A percentile compares a stretch with the other conserved stretches of the same genome.
Evolutionary conservation across 2,797 vertebrate genomes (phyloP).

Genomic region (Ara ararauna): DNA sequence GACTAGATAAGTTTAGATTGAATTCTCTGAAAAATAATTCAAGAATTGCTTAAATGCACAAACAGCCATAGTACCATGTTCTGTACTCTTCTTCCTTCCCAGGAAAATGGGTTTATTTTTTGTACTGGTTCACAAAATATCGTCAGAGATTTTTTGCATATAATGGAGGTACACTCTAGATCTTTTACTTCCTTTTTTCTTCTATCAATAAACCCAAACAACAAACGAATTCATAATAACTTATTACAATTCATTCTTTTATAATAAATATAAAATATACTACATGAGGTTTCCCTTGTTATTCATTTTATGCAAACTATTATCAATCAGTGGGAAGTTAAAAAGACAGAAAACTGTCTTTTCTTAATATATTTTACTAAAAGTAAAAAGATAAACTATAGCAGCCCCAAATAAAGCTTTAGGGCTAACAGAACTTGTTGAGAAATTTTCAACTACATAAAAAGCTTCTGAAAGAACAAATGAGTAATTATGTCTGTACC

Average conservation of each 20-base stretch:
- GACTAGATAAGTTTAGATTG: constrained; percentile 30
- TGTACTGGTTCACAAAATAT: background rate
- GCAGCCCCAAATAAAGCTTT: background rate
- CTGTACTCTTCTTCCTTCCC: background rate
- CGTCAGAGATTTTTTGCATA: background rate
- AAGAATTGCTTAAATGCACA: constrained; percentile 25
- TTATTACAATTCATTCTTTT: background rate
- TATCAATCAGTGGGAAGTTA: background rate
- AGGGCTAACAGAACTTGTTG: background rate
- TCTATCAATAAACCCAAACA: background rate
- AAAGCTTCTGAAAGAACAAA: background rate
- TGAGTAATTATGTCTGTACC: background rate
- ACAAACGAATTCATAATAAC: background rate
- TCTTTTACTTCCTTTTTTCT: background rate
- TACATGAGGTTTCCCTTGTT: background rate
- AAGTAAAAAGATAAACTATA: background rate
- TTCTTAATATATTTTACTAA: background rate
- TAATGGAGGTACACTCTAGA: background rate
- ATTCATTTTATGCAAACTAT: background rate
- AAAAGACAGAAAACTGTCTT: background rate
- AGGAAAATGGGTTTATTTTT: background rate
- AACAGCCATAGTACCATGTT: background rate
- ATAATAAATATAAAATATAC: background rate
- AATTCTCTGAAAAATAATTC: constrained; percentile 3
- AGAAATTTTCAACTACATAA: background rate